Evolutionary conservation across 2,113 vertebrate genomes (phyloP).

Genomic region (Himantopus leucocephalus): DNA sequence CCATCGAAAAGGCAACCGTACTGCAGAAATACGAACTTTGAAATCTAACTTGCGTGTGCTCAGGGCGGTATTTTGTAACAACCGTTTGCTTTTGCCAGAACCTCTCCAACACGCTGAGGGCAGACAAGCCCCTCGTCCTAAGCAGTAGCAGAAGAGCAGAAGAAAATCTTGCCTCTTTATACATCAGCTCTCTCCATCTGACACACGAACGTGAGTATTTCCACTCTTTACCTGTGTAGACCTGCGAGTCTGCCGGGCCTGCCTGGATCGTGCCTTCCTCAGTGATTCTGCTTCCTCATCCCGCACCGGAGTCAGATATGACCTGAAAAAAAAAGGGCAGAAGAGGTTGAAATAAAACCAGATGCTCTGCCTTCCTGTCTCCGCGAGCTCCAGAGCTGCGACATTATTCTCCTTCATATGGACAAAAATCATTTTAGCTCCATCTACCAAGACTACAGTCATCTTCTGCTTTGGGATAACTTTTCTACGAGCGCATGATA

Average conservation of each 20-base stretch:
- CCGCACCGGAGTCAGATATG: constrained; percentile 84
- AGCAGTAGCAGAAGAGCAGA: neutral
- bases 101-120: neutral
- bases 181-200: neutral
- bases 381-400: neutral
- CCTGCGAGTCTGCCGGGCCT: constrained; percentile 91
- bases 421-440: neutral
- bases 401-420: neutral
- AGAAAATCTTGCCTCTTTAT: neutral
- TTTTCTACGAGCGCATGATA: neutral
- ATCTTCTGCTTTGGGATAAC: neutral
- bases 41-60: neutral
- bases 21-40: neutral
- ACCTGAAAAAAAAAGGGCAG: constrained; percentile 55
- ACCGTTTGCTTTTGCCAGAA: neutral
- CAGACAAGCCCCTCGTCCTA: neutral
- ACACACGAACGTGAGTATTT: fast-evolving
- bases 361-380: neutral
- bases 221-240: constrained; percentile 85
- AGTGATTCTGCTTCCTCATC: constrained; percentile 94
- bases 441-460: neutral
- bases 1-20: neutral
- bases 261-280: constrained; percentile 90
- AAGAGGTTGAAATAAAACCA: neutral
- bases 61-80: neutral